These are phyloP conservation scores for Torymus auratus DNA, from an alignment of 2,888 invertebrate genomes.

Conservation along the genomic window DNA sequence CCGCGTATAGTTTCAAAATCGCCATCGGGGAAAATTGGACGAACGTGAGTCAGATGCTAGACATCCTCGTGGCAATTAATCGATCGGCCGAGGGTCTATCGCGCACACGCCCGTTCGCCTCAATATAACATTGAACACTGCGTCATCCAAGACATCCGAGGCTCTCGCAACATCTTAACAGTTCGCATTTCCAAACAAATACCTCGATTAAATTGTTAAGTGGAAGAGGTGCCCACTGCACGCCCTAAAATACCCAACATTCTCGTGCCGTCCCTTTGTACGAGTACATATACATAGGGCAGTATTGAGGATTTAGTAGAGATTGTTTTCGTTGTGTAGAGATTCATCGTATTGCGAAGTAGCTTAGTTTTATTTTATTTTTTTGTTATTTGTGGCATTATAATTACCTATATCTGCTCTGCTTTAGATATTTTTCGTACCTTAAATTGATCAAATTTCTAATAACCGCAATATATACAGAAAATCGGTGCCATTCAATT, in stretches of 20 bases:
- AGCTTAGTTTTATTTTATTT: too few relatives aligned
- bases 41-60: slow-evolving; percentile 35
- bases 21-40: slow-evolving; percentile 3
- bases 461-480: too few relatives aligned
- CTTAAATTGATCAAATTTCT: too few relatives aligned
- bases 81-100: slow-evolving; percentile 7
- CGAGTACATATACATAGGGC: neutral
- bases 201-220: slow-evolving; percentile 28
- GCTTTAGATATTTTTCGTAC: too few relatives aligned
- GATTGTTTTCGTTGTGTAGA: too few relatives aligned
- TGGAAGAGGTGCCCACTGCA: neutral
- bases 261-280: slow-evolving; percentile 7
- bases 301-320: too few relatives aligned
- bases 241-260: slow-evolving; percentile 26
- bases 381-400: too few relatives aligned
- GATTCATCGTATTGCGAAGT: too few relatives aligned
- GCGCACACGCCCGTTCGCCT: neutral
- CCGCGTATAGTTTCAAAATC: slow-evolving; percentile 20
- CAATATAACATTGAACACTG: slow-evolving; percentile 10
- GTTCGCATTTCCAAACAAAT: slow-evolving; percentile 34
- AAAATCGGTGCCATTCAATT: too few relatives aligned
- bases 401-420: too few relatives aligned
- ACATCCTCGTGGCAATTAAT: slow-evolving; percentile 32
- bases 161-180: slow-evolving; percentile 37
- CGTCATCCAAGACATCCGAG: slow-evolving; percentile 33